Percentiles rank a stretch among this genome's conserved stretches.
Conservation (phyloP, 2,888 invertebrate species). For the Zygothrica quintamaculata region DNA sequence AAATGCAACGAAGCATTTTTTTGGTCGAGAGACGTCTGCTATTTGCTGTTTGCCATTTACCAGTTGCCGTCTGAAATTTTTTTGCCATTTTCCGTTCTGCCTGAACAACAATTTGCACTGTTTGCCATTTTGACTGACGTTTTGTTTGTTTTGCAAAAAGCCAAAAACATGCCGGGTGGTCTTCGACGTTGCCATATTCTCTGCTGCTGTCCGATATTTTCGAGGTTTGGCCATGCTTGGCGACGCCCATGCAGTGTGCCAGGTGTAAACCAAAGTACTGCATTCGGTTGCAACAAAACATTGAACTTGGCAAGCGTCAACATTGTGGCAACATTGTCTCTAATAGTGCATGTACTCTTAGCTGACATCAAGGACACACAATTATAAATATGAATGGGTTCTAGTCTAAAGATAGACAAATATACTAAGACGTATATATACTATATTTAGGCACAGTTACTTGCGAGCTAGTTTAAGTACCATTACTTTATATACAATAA, state of each 20-base stretch:
- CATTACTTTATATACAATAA: too few relatives aligned
- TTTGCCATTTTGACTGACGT: conserved; percentile 66
- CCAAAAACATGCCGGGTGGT: conserved; percentile 73
- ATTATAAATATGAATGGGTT: neutral
- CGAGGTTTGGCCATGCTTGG: conserved; percentile 18
- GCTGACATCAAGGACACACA: conserved; percentile 38
- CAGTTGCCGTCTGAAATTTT: neutral
- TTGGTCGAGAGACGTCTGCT: conserved; percentile 9
- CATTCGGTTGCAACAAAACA: conserved; percentile 8
- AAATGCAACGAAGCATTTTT: conserved; percentile 69
- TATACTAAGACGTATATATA: too few relatives aligned
- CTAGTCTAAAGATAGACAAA: too few relatives aligned
- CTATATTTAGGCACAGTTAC: too few relatives aligned
- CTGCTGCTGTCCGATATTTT: conserved; percentile 2
- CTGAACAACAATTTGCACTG: conserved; percentile 39
- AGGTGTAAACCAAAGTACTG: conserved; percentile 40
- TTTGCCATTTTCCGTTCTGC: conserved; percentile 12
- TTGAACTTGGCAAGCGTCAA: conserved; percentile 48
- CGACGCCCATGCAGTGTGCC: conserved; percentile 26
- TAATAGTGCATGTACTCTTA: conserved; percentile 2
- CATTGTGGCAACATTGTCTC: conserved; percentile 17
- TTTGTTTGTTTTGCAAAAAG: conserved; percentile 80
- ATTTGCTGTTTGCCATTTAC: neutral
- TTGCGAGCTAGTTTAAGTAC: too few relatives aligned
- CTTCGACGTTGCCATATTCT: conserved; percentile 24